A percentile compares a stretch with the other conserved stretches of the same genome.
Conservation (phyloP, 1,140 invertebrate species). For the Platorchestia sp. region DNA sequence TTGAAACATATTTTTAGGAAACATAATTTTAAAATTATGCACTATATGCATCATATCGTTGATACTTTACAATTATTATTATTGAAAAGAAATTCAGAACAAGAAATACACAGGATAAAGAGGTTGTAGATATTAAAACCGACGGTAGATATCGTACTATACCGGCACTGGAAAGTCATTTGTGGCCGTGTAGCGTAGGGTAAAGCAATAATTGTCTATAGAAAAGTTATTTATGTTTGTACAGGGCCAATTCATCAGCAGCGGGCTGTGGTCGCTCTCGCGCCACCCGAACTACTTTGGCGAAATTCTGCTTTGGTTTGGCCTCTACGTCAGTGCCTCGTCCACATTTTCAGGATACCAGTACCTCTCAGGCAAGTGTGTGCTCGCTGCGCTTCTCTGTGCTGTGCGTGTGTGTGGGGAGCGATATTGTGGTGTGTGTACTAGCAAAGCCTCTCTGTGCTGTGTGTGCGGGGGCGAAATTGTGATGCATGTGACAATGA, state of each 20-base stretch:
- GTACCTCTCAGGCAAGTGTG: constrained; percentile 70
- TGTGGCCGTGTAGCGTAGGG: no score
- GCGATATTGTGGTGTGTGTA: neutral
- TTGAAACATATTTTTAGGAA: no score
- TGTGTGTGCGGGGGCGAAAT: neutral
- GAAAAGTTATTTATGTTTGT: neutral
- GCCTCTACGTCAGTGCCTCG: constrained; percentile 89
- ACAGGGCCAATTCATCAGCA: constrained; percentile 69
- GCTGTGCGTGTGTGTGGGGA: neutral
- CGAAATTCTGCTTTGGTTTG: constrained; percentile 94
- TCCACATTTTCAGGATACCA: constrained; percentile 86
- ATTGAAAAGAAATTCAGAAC: no score
- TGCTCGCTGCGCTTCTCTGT: neutral
- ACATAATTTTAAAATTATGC: no score
- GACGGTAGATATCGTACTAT: no score
- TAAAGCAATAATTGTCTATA: no score
- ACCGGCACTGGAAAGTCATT: neutral
- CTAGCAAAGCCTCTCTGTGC: neutral
- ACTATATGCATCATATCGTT: no score
- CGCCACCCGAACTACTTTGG: constrained; percentile 97
- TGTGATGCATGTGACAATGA: neutral
- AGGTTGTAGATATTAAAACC: no score
- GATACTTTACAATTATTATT: no score
- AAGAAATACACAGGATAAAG: no score
- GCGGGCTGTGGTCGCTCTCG: constrained; percentile 89